phyloP scores from a whole-genome alignment of 2,888 invertebrate species.

The Agrochola litura region DNA sequence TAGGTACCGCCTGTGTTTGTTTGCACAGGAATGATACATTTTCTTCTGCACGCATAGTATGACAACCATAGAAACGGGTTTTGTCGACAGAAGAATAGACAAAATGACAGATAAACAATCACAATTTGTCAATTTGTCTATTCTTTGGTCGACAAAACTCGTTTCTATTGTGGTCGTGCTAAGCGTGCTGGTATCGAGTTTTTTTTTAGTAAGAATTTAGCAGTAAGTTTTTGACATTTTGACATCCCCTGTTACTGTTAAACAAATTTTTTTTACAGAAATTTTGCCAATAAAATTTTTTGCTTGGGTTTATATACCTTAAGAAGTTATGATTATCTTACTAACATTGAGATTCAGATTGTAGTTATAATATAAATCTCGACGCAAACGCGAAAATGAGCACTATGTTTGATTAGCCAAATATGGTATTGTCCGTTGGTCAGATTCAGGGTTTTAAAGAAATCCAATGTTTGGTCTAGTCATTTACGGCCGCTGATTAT shows the following conservation, averaged over 20 bases:
- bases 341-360: background rate
- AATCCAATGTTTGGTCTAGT: background rate
- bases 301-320: background rate
- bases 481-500: background rate
- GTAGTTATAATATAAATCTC: background rate
- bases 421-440: background rate
- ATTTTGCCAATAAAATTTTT: no score
- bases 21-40: slow-evolving; percentile 4
- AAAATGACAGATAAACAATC: no score
- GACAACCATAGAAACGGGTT: no score
- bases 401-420: background rate
- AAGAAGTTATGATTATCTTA: background rate
- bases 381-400: background rate
- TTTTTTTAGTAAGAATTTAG: background rate
- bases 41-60: background rate
- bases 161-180: no score
- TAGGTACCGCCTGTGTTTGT: slow-evolving; percentile 6
- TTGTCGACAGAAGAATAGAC: no score
- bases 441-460: background rate
- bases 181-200: background rate
- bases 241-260: no score
- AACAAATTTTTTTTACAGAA: background rate
- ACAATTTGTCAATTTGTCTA: no score
- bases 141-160: no score
- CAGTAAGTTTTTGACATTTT: background rate